Base-by-base conservation (phyloP, 2,797 vertebrate genomes). In the Tangara arthus region DNA sequence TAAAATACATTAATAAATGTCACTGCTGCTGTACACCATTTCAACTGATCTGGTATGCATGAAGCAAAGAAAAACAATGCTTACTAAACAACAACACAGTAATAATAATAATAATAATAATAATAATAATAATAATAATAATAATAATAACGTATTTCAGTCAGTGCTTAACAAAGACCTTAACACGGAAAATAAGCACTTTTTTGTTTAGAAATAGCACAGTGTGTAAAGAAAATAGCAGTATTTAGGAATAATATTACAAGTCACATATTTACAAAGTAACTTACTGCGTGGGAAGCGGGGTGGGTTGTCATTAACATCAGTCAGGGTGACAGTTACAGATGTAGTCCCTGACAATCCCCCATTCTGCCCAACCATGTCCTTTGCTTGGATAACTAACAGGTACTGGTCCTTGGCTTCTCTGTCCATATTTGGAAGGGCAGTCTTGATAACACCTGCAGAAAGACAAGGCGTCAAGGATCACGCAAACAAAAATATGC, bases 311-410 rank as follows among this genome's bases (percentile, higher is more conserved):
- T 99, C 99, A 8, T 99, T 99, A 89, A 99, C 99, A 63, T 99
- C 99, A 4, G 98, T 99, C 37, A 99, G 98, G 8, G 98, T 99
- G 90, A 99, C 98, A 2, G 99, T 99, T 80, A 99, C 99, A 2
- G 99, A 98, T 1, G 99, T 99, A 35, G 99, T 99, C 47, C 99
- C 99, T 8, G 99, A 99, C 41, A 99, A 98, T 57, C 99, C 99
- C 7, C 99, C 99, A 94, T 99, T 99, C 98, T 99, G 99, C 41
- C 99, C 99, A 83, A 99, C 99, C 99, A 99, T 99, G 97, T 99
- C 99, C 97, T 99, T 99, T 96, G 99, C 99, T 98, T 99, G 99
- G 97, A 99, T 99, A 95, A 99, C 98, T 35, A 99, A 97, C 30
- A 99, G 97, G 39, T 99, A 99, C 97, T 99, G 99, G 97, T 99